These are phyloP conservation scores for Myiagra hebetior DNA, from an alignment of 2,113 vertebrate species.

Conservation along the genomic window DNA sequence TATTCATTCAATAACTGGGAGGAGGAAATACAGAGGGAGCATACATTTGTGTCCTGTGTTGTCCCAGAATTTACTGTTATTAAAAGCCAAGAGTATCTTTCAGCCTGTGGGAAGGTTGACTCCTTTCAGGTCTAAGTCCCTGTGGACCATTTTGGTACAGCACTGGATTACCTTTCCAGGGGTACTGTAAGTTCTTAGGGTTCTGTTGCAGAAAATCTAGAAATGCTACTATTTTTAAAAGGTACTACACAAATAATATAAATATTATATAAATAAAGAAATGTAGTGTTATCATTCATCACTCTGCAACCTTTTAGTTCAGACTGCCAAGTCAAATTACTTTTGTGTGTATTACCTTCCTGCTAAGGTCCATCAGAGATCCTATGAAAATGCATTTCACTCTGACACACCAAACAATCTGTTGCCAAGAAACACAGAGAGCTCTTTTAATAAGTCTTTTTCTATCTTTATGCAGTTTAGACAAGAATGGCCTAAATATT, in stretches of 20 bases:
- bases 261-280: neutral
- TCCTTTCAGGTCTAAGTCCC: neutral
- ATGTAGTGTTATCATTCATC: neutral
- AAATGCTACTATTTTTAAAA: slow-evolving; percentile 1
- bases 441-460: slow-evolving; percentile 25
- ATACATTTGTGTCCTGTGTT: neutral
- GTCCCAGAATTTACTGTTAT: neutral
- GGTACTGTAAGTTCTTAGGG: neutral
- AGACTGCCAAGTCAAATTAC: neutral
- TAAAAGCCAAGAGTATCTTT: neutral
- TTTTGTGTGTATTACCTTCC: neutral
- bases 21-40: neutral
- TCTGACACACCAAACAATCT: neutral
- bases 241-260: neutral
- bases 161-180: neutral
- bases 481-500: slow-evolving; percentile 30
- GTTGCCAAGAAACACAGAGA: slow-evolving; percentile 48
- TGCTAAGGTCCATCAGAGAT: neutral
- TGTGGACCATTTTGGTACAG: neutral
- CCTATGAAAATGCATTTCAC: slow-evolving; percentile 13
- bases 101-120: neutral
- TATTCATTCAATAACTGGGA: neutral
- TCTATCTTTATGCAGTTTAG: slow-evolving; percentile 15
- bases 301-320: neutral
- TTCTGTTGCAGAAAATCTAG: neutral